Base-by-base conservation (phyloP, 2,888 invertebrate genomes). In the Fissipunctia ypsillon region DNA sequence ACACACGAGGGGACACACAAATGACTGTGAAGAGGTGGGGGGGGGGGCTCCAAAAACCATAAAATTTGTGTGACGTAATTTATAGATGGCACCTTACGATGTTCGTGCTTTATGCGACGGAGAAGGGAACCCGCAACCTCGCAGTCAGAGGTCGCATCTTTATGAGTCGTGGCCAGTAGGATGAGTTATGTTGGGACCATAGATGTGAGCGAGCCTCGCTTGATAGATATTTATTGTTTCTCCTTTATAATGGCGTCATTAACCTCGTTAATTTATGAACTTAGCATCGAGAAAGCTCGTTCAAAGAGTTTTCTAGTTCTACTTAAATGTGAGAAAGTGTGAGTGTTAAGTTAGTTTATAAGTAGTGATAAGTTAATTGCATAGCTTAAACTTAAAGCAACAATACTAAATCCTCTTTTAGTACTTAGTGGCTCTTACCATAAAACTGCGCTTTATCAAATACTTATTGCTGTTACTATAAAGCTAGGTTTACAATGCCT, bases 91-190 rank as follows among this genome's bases (percentile, higher is more conserved):
- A 72, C 54, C 52, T 56, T 57, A 70, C 60, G 71, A 69, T 85
- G 83, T 76, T 89, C 35, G 48, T 69, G 81, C 81, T 89, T 89
- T 88, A 91, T 88, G 87, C 67, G 88, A 85, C 83, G 70, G 79
- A 71, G 84, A 84, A 79, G 71, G 76, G 76, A 84, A 85, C 85
- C 77, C 78, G 76, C 86, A 84, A 88, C 88, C 87, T 85, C 64
- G 78, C 79, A 89, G 90, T 89, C 88, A 89, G 70, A 90, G 91
- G 89, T 89, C 86, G 76, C 76, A 80, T 84, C 86, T 90, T 91
- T 90, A 90, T 85, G 89, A 89, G 85, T 78, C 84, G 84, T 83
- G 88, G 84, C 85, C 83, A 80, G 78, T 81, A 71, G 60, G 75
- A 86, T 88, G 88, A 88, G 80, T 81, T 88, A 89, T 76, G 66